Base-by-base conservation (phyloP, 2,888 invertebrate genomes). In the Siphlonurus alternatus region DNA sequence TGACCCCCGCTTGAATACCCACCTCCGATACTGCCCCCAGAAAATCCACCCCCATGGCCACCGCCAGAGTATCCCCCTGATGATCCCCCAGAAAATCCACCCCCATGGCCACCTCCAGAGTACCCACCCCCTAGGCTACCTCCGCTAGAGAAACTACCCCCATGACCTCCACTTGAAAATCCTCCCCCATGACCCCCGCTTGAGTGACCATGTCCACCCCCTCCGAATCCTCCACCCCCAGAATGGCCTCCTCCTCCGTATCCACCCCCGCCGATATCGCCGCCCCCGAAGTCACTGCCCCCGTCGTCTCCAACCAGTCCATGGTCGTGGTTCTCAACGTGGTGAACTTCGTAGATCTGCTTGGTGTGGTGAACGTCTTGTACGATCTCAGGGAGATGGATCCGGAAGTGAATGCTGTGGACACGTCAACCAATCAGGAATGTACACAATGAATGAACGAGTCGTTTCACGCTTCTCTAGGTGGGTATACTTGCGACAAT, bases 321-420 rank as follows among this genome's bases (percentile, higher is more conserved):
- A 2, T 68, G 69, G 2, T 70, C 72, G 18, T 71, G 71, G 61
- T 70, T 69, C 5, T 71, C 71, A 25, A 70, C 68, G 51, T 71
- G 69, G 10, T 70, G 68, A 2, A 71, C 56, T 7, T 10, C 20
- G 56, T 56, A 56, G n/a, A 71, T 67, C 25, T 72, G 70, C 23
- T 71, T 70, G 53, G 72, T 70, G 25, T 72, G 70, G 18, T 72
- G 68, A 7, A 69, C 65, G 23, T 70, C 67, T 53, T 72, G 68
- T 25, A 62, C 25, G 19, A 66, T 22, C 53, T 66, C 65, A 2
- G 72, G 71, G 20, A 73, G 64, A 64, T 73, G 73, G 63, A 73
- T 73, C 60, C 68, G 70, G 66, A 73, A 73, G 54, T 73, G 73
- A 10, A 73, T 73, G 65, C 73, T 73, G 66, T 5, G 15, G 15